These are phyloP conservation scores for Amiota communis DNA, from an alignment of 2,888 invertebrate species.

Conservation along the genomic window DNA sequence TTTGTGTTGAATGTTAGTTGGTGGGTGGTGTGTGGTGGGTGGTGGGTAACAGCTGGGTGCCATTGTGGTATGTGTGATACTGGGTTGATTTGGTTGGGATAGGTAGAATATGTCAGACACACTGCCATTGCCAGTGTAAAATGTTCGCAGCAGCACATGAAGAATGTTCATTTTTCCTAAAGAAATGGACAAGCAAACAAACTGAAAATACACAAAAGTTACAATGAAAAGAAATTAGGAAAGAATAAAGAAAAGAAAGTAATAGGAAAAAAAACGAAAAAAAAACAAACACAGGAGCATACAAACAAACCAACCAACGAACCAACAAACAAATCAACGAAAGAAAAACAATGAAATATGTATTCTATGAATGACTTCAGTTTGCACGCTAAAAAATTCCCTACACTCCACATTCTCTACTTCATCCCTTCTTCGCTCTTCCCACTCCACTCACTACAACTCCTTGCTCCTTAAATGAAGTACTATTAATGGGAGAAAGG, in stretches of 20 bases:
- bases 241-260: conserved; percentile 22
- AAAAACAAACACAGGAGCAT: conserved; percentile 2
- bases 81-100: too few relatives aligned
- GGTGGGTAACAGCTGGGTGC: too few relatives aligned
- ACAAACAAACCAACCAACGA: neutral
- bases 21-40: too few relatives aligned
- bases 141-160: too few relatives aligned
- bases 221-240: conserved; percentile 8
- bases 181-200: too few relatives aligned
- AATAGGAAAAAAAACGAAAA: conserved; percentile 9
- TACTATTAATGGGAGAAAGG: too few relatives aligned
- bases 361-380: neutral
- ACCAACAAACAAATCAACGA: neutral
- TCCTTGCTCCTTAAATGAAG: too few relatives aligned
- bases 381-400: conserved; percentile 18
- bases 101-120: too few relatives aligned
- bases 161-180: conserved; percentile 5
- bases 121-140: too few relatives aligned
- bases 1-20: too few relatives aligned
- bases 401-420: conserved; percentile 31
- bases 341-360: too few relatives aligned
- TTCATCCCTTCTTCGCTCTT: neutral
- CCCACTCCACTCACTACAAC: neutral
- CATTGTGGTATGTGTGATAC: too few relatives aligned
- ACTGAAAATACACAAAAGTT: neutral